Conservation (phyloP, 2,797 vertebrate genomes). For the Enoplosus armatus region DNA sequence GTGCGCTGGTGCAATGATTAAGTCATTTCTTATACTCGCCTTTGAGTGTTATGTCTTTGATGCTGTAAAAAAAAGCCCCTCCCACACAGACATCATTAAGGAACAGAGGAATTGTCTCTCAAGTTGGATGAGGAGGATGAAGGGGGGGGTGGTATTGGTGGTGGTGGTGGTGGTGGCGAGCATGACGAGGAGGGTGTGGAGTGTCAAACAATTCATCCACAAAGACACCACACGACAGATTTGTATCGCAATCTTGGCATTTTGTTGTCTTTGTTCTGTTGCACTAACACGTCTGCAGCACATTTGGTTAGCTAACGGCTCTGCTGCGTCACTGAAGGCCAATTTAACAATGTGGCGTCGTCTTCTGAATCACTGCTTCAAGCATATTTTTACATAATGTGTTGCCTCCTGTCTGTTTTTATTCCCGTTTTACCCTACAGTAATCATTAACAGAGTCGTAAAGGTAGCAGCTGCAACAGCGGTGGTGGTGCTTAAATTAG, state of each 20-base stretch:
- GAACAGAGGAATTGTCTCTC: slow-evolving; percentile 75
- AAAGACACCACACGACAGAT: slow-evolving; percentile 67
- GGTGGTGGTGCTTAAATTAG: slow-evolving; percentile 14
- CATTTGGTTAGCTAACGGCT: slow-evolving; percentile 48
- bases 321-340: slow-evolving; percentile 1
- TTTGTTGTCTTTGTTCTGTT: slow-evolving; percentile 58
- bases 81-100: slow-evolving; percentile 80
- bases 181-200: neutral
- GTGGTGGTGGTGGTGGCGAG: neutral
- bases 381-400: slow-evolving; percentile 49
- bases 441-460: slow-evolving; percentile 21
- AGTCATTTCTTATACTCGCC: slow-evolving; percentile 75
- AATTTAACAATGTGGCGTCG: slow-evolving; percentile 23
- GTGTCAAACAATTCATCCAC: slow-evolving; percentile 58
- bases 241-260: slow-evolving; percentile 53
- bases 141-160: neutral
- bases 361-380: slow-evolving; percentile 14
- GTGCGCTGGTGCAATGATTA: slow-evolving; percentile 73
- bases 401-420: slow-evolving; percentile 28
- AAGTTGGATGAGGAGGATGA: slow-evolving; percentile 64
- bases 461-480: slow-evolving; percentile 6
- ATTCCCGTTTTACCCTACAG: neutral
- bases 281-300: slow-evolving; percentile 1
- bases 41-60: slow-evolving; percentile 78
- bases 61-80: slow-evolving; percentile 63